phyloP scores from a whole-genome alignment of 2,113 vertebrate species.

The Tenebrosternarchus preto region DNA sequence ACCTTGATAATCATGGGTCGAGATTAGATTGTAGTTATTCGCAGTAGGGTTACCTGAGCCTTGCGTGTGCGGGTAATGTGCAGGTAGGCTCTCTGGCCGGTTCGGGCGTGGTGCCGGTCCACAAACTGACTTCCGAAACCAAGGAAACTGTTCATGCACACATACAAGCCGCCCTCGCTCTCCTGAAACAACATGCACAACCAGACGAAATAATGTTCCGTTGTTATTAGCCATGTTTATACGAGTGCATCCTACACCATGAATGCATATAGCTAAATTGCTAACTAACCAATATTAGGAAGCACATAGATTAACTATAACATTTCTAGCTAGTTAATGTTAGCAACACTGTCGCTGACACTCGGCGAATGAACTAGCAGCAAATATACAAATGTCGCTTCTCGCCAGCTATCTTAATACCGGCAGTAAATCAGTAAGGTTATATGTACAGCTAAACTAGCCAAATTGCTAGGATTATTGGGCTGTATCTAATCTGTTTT shows the following conservation, averaged over 20 bases:
- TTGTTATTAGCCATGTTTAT: not conserved
- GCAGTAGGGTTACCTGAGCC: conserved; percentile 71
- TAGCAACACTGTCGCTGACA: not conserved
- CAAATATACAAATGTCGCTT: conserved; percentile 23
- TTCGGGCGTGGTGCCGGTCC: conserved; percentile 85
- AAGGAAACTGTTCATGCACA: conserved; percentile 98
- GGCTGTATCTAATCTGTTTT: conserved; percentile 45
- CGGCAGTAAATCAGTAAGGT: conserved; percentile 52
- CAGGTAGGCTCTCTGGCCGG: conserved; percentile 90
- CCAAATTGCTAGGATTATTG: no score
- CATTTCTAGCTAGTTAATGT: no score
- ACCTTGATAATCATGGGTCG: no score
- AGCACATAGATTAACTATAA: not conserved
- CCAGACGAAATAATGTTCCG: not conserved
- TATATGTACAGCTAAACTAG: conserved; percentile 10
- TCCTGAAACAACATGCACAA: conserved; percentile 73
- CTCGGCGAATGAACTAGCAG: conserved; percentile 40
- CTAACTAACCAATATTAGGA: not conserved
- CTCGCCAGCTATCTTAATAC: conserved; percentile 36
- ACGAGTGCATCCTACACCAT: no score
- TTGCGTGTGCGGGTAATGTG: conserved; percentile 90
- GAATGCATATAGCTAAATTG: not conserved
- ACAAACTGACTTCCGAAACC: conserved; percentile 94
- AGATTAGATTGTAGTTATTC: not conserved
- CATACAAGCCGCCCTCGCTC: conserved; percentile 91